A percentile compares a stretch with the other conserved stretches of the same genome.
phyloP scores from a whole-genome alignment of 2,888 invertebrate species.

The Drosophila sordidula region DNA sequence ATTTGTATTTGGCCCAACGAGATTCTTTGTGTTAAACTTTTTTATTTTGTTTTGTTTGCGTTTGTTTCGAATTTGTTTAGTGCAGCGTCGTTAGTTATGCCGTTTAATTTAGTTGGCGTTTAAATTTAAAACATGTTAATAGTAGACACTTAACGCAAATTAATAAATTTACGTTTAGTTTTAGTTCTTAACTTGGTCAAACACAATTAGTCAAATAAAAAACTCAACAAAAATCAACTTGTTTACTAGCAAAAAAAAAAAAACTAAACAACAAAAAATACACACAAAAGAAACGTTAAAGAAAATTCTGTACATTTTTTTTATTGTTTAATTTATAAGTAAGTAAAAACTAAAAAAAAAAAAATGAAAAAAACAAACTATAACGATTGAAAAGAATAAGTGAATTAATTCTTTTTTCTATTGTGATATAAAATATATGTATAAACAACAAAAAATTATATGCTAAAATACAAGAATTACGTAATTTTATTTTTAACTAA shows the following conservation, averaged over 20 bases:
- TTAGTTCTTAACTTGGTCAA: constrained; percentile 68
- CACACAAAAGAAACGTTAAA: constrained; percentile 55
- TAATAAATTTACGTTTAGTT: constrained; percentile 57
- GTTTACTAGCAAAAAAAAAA: constrained; percentile 60
- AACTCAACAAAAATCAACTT: constrained; percentile 48
- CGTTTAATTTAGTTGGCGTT: constrained; percentile 80
- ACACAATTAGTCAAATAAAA: constrained; percentile 76
- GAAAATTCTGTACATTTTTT: constrained; percentile 75
- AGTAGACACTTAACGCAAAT: constrained; percentile 67
- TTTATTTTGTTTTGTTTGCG: constrained; percentile 39
- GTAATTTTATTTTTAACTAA: constrained; percentile 69
- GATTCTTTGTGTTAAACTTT: constrained; percentile 60
- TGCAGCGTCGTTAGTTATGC: constrained; percentile 79
- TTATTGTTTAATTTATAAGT: constrained; percentile 81
- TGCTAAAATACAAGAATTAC: constrained; percentile 66
- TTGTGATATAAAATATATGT: constrained; percentile 83
- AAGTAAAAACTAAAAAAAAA: constrained; percentile 47
- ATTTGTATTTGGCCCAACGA: constrained; percentile 47
- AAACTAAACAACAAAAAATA: constrained; percentile 20
- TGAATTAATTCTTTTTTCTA: constrained; percentile 83
- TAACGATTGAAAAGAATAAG: constrained; percentile 76
- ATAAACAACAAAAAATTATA: constrained; percentile 55
- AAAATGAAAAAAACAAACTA: constrained; percentile 40
- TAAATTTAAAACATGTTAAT: constrained; percentile 73
- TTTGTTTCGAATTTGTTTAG: constrained; percentile 75